Base-by-base conservation (phyloP, 2,113 vertebrate genomes). In the Syngnathus typhle region DNA sequence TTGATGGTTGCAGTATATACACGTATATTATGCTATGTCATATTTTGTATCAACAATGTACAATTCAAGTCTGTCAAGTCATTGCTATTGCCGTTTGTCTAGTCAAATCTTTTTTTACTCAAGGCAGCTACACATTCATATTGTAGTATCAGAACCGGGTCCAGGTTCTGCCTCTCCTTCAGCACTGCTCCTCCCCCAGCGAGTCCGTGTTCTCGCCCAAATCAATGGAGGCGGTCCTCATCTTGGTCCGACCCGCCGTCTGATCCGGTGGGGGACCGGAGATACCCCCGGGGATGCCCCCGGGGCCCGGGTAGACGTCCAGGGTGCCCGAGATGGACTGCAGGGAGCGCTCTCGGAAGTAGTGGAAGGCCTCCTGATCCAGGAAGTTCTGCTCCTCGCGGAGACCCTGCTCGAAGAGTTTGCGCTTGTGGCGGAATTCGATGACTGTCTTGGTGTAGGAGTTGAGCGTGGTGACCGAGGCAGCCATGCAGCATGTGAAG, bases 391-490 rank as follows among this genome's bases (percentile, higher is more conserved):
- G 94, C 83, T 98, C 95, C 88, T 96, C 94, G 39, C 93, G 91
- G 68, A 95, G 94, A 71, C 93, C 94, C 89, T 95, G 94, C 90
- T 96, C 95, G 43, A 96, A 96, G 72, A 96, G 92, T 89, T 96
- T 98, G 69, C 95, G 92, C 76, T 98, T 98, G 92, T 98, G 95
- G 21, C 95, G 90, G 90, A 98, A 98, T 91, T 98, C 96, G 43
- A 98, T 95, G 82, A 98, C 96, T 5, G 95, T 98, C 91, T 98
- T 98, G 72, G 96, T 98, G 91, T 98, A 98, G 76, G 96, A 98
- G 94, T 98, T 98, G 85, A 98, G 92, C 18, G 96, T 98, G 87
- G 96, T 98, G 87, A 98, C 95, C 0, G 96, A 98, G 73, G 96
- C 96, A 0, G 96, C 96, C 96, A 98, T 98, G 91, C 96, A 98